Percentiles rank a stretch among this genome's conserved stretches.
These are phyloP conservation scores for Biston betularia DNA, from an alignment of 2,888 invertebrate genomes.

Conservation along the genomic window DNA sequence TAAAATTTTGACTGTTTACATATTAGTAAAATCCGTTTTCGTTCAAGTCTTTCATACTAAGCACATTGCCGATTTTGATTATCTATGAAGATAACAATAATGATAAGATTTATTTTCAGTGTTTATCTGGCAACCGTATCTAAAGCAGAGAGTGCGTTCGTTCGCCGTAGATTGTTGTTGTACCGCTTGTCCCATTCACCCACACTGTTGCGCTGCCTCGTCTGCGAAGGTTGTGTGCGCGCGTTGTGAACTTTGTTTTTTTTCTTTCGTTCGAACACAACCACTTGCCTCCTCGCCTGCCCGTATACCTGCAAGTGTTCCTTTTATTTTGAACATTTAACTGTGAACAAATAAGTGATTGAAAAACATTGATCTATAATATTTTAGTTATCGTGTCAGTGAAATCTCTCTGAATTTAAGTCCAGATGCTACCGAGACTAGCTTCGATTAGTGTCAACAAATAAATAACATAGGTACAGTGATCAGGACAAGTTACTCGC, in stretches of 20 bases:
- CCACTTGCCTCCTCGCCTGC: conserved; percentile 65
- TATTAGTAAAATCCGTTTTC: conserved; percentile 5
- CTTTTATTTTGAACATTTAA: conserved; percentile 48
- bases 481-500: conserved; percentile 71
- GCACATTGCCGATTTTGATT: conserved; percentile 17
- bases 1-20: not conserved
- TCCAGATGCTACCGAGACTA: conserved; percentile 76
- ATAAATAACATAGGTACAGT: conserved; percentile 73
- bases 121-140: conserved; percentile 57
- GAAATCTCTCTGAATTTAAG: conserved; percentile 71
- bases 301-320: conserved; percentile 70
- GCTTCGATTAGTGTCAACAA: conserved; percentile 82
- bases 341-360: conserved; percentile 35
- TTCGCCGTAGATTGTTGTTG: conserved; percentile 44
- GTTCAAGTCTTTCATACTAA: not conserved
- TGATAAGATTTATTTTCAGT: conserved; percentile 34
- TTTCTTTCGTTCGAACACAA: conserved; percentile 70
- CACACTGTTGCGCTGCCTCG: conserved; percentile 74
- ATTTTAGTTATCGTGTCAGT: conserved; percentile 55
- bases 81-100: conserved; percentile 18
- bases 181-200: conserved; percentile 68
- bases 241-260: conserved; percentile 68
- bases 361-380: conserved; percentile 40
- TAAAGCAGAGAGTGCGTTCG: conserved; percentile 56
- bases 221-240: conserved; percentile 66